Conservation (phyloP, 2,797 vertebrate genomes). For the Tragelaphus oryx region DNA sequence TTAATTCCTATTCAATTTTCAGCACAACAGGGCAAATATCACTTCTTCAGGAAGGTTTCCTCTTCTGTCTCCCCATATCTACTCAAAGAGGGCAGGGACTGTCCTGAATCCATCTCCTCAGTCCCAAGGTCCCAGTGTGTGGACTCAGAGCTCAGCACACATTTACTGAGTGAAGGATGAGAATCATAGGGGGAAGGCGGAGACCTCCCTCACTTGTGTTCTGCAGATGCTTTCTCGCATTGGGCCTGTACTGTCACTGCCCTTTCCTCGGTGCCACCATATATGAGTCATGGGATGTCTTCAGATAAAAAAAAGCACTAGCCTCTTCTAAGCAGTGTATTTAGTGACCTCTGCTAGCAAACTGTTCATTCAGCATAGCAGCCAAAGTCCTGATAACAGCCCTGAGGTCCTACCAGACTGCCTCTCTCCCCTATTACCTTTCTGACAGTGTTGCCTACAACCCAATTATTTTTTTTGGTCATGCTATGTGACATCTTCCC, state of each 20-base stretch:
- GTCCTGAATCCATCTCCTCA: not conserved
- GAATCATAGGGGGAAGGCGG: fast-evolving
- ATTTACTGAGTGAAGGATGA: not conserved
- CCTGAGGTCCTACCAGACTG: not conserved
- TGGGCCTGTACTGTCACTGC: not conserved
- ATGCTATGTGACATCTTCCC: not conserved
- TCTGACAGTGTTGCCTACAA: not conserved
- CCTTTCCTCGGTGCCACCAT: not conserved
- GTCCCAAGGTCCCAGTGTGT: not conserved
- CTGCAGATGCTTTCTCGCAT: not conserved
- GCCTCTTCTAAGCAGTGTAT: not conserved
- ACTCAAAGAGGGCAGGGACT: not conserved
- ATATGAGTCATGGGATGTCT: not conserved
- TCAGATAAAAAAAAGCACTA: not conserved
- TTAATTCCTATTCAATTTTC: not conserved
- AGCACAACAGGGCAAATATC: not conserved
- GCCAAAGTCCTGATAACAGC: not conserved
- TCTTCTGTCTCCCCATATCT: not conserved
- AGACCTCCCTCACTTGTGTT: not conserved
- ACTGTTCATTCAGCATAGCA: not conserved
- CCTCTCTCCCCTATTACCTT: not conserved
- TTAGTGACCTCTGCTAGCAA: not conserved
- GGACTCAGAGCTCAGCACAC: not conserved
- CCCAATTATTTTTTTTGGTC: fast-evolving
- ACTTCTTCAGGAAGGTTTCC: not conserved